These are phyloP conservation scores for Cheilosia vulpina DNA, from an alignment of 2,888 invertebrate genomes.

Conservation along the genomic window DNA sequence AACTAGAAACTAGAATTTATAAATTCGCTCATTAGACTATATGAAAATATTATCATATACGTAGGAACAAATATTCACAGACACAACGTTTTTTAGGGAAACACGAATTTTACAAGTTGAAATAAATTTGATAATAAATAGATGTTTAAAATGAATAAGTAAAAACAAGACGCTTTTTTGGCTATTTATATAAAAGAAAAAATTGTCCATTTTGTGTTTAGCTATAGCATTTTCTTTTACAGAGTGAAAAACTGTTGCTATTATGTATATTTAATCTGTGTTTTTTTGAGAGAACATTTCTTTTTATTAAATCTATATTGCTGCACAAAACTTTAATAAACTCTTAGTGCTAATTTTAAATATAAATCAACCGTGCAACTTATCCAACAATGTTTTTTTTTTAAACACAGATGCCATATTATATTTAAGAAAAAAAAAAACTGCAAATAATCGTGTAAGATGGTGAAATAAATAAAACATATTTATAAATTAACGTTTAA, in stretches of 20 bases:
- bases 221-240: slow-evolving; percentile 47
- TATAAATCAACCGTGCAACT: slow-evolving; percentile 32
- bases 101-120: slow-evolving; percentile 62
- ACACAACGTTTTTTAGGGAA: slow-evolving; percentile 48
- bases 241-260: slow-evolving; percentile 26
- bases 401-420: slow-evolving; percentile 62
- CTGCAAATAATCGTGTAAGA: slow-evolving; percentile 47
- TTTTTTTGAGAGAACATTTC: not conserved
- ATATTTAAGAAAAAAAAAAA: slow-evolving; percentile 43
- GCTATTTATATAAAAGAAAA: slow-evolving; percentile 49
- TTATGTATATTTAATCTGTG: not conserved
- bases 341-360: slow-evolving; percentile 27
- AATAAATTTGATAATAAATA: slow-evolving; percentile 57
- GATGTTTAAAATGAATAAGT: slow-evolving; percentile 31
- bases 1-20: slow-evolving; percentile 41
- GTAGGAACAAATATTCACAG: slow-evolving; percentile 45
- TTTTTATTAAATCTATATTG: slow-evolving; percentile 3
- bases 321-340: slow-evolving; percentile 47
- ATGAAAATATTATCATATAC: slow-evolving; percentile 6
- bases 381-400: slow-evolving; percentile 36
- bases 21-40: slow-evolving; percentile 12
- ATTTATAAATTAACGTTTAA: slow-evolving; percentile 54
- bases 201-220: slow-evolving; percentile 66
- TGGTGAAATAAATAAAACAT: slow-evolving; percentile 27
- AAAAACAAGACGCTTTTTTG: slow-evolving; percentile 58